phyloP scores from a whole-genome alignment of 2,113 vertebrate species.

The Percopsis transmontana region DNA sequence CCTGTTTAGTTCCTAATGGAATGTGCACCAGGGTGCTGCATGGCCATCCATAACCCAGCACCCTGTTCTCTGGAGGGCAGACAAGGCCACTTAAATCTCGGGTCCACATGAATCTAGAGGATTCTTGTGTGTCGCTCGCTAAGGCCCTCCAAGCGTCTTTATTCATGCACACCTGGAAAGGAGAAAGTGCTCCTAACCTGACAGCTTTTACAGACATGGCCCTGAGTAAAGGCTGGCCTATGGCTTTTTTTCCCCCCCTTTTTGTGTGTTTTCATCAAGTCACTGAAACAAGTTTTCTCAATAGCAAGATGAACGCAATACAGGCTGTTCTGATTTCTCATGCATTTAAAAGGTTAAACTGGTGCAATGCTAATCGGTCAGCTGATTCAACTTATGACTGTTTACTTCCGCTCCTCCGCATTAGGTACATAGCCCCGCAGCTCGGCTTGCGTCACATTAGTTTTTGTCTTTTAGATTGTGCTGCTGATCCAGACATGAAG shows the following conservation, averaged over 20 bases:
- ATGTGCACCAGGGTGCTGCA: conserved; percentile 46
- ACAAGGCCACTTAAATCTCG: conserved; percentile 15
- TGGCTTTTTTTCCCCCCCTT: not conserved
- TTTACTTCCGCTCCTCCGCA: not conserved
- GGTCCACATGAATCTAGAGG: conserved; percentile 38
- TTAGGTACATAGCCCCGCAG: not conserved
- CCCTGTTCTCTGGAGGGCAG: conserved; percentile 37
- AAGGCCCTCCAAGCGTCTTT: conserved; percentile 14
- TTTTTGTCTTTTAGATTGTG: not conserved
- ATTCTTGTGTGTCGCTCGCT: conserved; percentile 35
- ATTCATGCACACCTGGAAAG: conserved; percentile 12
- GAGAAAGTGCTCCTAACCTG: not conserved
- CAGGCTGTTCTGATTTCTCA: not conserved
- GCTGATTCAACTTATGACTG: not conserved
- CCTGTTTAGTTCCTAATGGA: conserved; percentile 67
- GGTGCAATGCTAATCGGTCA: not conserved
- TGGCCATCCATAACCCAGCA: conserved; percentile 51
- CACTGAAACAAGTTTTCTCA: no score
- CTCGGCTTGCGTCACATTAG: not conserved
- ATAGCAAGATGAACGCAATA: not conserved
- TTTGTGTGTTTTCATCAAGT: not conserved
- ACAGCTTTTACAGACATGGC: not conserved
- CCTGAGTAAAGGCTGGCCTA: not conserved
- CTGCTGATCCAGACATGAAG: not conserved
- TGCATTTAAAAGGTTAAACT: not conserved